Percentiles rank a stretch among this genome's conserved stretches.
Conservation (phyloP, 1,140 invertebrate genomes). For the Helicoverpa zea region DNA sequence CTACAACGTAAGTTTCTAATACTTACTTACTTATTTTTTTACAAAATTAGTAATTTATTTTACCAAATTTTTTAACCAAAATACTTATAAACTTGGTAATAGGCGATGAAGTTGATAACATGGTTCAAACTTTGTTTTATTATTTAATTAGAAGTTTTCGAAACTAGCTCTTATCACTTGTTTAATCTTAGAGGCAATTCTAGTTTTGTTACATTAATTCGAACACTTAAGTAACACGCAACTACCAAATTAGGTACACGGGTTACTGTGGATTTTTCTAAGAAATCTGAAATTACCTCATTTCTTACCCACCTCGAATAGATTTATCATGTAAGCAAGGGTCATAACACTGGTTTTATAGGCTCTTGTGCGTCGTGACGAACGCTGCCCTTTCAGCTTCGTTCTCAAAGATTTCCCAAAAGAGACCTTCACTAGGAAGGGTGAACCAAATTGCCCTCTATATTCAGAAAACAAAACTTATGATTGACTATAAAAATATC, state of each 20-base stretch:
- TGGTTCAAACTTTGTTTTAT: background rate
- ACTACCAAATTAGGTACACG: background rate
- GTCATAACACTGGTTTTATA: background rate
- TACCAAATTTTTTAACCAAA: background rate
- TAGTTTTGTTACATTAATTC: constrained; percentile 2
- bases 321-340: constrained; percentile 5
- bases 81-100: background rate
- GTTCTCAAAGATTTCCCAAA: constrained; percentile 30
- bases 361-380: background rate
- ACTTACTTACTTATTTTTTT: too few species aligned
- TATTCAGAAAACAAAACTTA: background rate
- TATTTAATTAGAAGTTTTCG: background rate
- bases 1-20: constrained; percentile 91
- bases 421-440: constrained; percentile 18
- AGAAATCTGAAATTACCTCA: background rate
- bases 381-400: constrained; percentile 24
- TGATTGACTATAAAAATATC: background rate
- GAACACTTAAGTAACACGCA: constrained; percentile 9
- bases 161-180: constrained; percentile 6
- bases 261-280: background rate
- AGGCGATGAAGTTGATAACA: background rate
- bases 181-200: background rate
- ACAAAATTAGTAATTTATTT: background rate
- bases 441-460: constrained; percentile 5
- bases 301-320: background rate